These are phyloP conservation scores for Drosophila testacea DNA, from an alignment of 2,888 invertebrate genomes.

Conservation along the genomic window DNA sequence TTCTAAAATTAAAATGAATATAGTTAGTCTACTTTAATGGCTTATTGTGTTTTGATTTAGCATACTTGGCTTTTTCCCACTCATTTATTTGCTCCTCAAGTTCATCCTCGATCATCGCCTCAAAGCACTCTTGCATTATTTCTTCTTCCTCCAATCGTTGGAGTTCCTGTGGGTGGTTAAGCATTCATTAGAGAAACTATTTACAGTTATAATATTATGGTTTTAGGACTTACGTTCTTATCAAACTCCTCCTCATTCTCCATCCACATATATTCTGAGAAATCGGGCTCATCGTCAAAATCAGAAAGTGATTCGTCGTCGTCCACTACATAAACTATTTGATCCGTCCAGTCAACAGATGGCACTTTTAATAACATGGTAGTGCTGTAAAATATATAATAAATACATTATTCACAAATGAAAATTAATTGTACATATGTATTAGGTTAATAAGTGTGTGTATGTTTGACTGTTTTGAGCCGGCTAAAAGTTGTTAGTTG, in stretches of 20 bases:
- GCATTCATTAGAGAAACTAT: not conserved
- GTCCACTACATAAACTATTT: constrained; percentile 82
- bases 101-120: constrained; percentile 93
- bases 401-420: not conserved
- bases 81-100: constrained; percentile 86
- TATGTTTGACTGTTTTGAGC: constrained; percentile 31
- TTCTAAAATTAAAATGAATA: constrained; percentile 56
- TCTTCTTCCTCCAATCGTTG: constrained; percentile 95
- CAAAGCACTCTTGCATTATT: constrained; percentile 94
- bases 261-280: constrained; percentile 97
- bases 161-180: constrained; percentile 88
- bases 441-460: not conserved
- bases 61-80: constrained; percentile 83
- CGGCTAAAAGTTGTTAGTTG: constrained; percentile 48
- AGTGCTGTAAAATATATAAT: constrained; percentile 27
- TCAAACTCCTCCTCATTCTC: constrained; percentile 97
- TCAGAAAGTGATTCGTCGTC: constrained; percentile 83
- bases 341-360: constrained; percentile 84
- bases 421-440: not conserved
- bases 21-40: not conserved
- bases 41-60: not conserved
- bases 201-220: not conserved
- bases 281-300: constrained; percentile 87
- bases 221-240: constrained; percentile 88
- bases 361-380: constrained; percentile 85